Evolutionary conservation across 2,797 vertebrate species (phyloP).

Genomic region (Aphelocoma californica): DNA sequence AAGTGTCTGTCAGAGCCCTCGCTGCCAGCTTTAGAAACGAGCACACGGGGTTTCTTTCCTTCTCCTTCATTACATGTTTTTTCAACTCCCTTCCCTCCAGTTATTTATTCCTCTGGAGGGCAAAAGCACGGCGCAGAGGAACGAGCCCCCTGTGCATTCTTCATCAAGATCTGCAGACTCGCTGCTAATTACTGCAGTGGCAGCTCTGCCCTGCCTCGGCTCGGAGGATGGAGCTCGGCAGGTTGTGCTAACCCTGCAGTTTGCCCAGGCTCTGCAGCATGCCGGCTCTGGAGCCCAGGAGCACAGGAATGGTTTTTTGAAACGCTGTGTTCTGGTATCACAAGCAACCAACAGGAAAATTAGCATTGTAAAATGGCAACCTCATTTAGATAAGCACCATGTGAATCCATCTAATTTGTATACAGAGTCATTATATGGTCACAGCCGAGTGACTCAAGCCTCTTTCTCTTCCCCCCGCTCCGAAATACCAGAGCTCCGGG

Average conservation of each 20-base stretch:
- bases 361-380: conserved; percentile 57
- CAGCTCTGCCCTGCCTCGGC: neutral
- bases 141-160: neutral
- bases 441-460: conserved; percentile 17
- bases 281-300: neutral
- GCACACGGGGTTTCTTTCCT: neutral
- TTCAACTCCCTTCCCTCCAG: neutral
- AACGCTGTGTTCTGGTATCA: neutral
- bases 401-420: conserved; percentile 59
- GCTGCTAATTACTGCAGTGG: conserved; percentile 17
- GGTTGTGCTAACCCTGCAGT: neutral
- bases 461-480: neutral
- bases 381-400: conserved; percentile 62
- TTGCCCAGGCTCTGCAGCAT: neutral
- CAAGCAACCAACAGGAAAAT: conserved; percentile 56
- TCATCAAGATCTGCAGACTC: neutral
- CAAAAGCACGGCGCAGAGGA: neutral
- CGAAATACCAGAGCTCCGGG: neutral
- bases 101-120: conserved; percentile 8
- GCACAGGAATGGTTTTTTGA: neutral
- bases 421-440: conserved; percentile 55
- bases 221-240: neutral
- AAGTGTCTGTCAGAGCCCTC: neutral
- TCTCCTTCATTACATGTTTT: neutral
- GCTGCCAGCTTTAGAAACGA: neutral